Percentiles rank a stretch among this genome's conserved stretches.
These are phyloP conservation scores for Halocaridina rubra DNA, from an alignment of 2,888 invertebrate genomes.

Conservation along the genomic window DNA sequence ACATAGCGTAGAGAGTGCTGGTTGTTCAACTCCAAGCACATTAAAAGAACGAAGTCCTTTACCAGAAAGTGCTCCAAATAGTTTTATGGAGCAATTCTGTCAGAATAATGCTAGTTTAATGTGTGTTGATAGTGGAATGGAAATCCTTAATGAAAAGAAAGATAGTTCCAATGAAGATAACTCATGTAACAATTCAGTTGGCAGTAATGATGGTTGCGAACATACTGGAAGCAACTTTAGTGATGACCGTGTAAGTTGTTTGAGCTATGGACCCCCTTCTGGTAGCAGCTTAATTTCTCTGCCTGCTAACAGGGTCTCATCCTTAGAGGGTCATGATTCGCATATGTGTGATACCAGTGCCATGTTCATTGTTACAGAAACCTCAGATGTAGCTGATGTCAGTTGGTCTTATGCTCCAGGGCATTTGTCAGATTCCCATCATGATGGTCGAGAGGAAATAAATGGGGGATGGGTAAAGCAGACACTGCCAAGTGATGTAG, in stretches of 20 bases:
- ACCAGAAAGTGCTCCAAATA: neutral
- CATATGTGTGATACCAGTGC: neutral
- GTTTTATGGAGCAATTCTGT: slow-evolving; percentile 25
- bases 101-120: neutral
- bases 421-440: slow-evolving; percentile 16
- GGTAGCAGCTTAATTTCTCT: slow-evolving; percentile 35
- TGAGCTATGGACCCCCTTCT: slow-evolving; percentile 52
- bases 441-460: slow-evolving; percentile 29
- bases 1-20: slow-evolving; percentile 14
- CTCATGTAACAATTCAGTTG: neutral
- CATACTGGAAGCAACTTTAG: slow-evolving; percentile 20
- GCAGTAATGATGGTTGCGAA: slow-evolving; percentile 21
- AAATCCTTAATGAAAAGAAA: neutral
- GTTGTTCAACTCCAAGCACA: slow-evolving; percentile 40
- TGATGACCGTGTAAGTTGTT: slow-evolving; percentile 37
- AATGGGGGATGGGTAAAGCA: slow-evolving; percentile 29
- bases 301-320: neutral
- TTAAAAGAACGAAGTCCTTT: slow-evolving; percentile 28
- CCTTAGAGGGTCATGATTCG: neutral
- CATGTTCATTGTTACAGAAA: slow-evolving; percentile 19
- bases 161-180: neutral
- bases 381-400: slow-evolving; percentile 36
- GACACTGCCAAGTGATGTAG: slow-evolving; percentile 10
- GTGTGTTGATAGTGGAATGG: slow-evolving; percentile 7
- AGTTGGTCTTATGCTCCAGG: slow-evolving; percentile 33